A percentile compares a stretch with the other conserved stretches of the same genome.
phyloP scores from a whole-genome alignment of 2,113 vertebrate genomes.

The Hemicordylus capensis region DNA sequence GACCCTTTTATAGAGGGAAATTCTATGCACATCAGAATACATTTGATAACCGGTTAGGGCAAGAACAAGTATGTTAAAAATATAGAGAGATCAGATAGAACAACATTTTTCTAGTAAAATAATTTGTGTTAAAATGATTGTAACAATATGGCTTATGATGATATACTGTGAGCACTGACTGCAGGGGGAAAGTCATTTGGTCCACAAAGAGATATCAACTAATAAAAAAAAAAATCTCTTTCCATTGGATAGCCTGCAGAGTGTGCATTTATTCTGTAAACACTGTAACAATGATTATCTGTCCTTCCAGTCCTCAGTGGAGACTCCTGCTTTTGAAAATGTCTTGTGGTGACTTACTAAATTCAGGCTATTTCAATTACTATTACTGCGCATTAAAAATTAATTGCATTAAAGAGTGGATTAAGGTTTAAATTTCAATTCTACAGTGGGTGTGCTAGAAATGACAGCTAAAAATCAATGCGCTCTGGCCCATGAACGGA shows the following conservation, averaged over 20 bases:
- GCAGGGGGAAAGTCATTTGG: conserved; percentile 46
- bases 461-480: conserved; percentile 88
- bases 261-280: conserved; percentile 70
- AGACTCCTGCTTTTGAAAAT: conserved; percentile 88
- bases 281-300: conserved; percentile 84
- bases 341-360: conserved; percentile 88
- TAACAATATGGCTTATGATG: not conserved
- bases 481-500: conserved; percentile 75
- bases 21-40: conserved; percentile 23
- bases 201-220: conserved; percentile 53
- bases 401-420: conserved; percentile 90
- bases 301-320: conserved; percentile 87
- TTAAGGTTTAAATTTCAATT: conserved; percentile 94
- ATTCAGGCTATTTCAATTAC: conserved; percentile 94
- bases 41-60: conserved; percentile 43
- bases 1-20: conserved; percentile 48
- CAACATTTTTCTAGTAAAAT: conserved; percentile 37
- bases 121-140: conserved; percentile 35
- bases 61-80: conserved; percentile 23
- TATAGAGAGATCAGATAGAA: not conserved
- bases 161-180: conserved; percentile 25
- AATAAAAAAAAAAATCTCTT: conserved; percentile 59
- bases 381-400: conserved; percentile 98
- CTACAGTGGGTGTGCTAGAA: conserved; percentile 78
- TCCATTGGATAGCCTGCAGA: conserved; percentile 55